Evolutionary conservation across 2,113 vertebrate genomes (phyloP).

Genomic region (Neotoma lepida): DNA sequence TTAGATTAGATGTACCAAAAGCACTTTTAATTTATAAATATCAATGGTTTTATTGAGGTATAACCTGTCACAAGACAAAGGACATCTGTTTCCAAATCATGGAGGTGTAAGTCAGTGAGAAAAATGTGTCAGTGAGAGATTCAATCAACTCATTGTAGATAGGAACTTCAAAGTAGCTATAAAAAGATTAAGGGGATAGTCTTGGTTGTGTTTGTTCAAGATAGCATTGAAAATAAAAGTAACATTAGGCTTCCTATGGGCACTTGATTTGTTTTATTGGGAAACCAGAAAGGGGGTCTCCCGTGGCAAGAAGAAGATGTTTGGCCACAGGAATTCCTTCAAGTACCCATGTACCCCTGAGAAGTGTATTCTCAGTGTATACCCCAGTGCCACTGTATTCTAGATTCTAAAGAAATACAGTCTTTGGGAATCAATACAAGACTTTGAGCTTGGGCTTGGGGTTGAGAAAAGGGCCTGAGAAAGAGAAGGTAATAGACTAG

Average conservation of each 20-base stretch:
- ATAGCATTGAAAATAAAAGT: slow-evolving; percentile 60
- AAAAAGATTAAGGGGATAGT: slow-evolving; percentile 37
- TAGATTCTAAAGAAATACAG: neutral
- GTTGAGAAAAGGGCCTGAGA: neutral
- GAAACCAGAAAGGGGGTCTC: neutral
- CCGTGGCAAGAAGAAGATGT: neutral
- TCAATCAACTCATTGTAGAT: slow-evolving; percentile 41
- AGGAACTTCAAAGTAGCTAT: slow-evolving; percentile 49
- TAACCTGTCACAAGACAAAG: neutral
- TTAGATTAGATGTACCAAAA: neutral
- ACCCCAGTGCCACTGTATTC: slow-evolving; percentile 3
- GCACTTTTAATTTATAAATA: neutral
- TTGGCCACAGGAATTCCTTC: neutral
- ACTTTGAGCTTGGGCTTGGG: slow-evolving; percentile 47
- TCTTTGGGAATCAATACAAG: neutral
- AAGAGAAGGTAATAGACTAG: slow-evolving; percentile 19
- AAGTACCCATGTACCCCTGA: slow-evolving; percentile 38
- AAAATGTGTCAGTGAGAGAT: slow-evolving; percentile 38
- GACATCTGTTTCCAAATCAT: neutral
- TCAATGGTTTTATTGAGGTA: neutral
- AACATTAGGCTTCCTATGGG: slow-evolving; percentile 40
- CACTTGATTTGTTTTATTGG: slow-evolving; percentile 61
- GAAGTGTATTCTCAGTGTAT: too few relatives aligned
- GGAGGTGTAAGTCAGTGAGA: neutral
- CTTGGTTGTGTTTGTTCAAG: slow-evolving; percentile 59